Percentiles rank a stretch among this genome's conserved stretches.
These are phyloP conservation scores for Euschistus heros DNA, from an alignment of 1,140 invertebrate species.

Conservation along the genomic window DNA sequence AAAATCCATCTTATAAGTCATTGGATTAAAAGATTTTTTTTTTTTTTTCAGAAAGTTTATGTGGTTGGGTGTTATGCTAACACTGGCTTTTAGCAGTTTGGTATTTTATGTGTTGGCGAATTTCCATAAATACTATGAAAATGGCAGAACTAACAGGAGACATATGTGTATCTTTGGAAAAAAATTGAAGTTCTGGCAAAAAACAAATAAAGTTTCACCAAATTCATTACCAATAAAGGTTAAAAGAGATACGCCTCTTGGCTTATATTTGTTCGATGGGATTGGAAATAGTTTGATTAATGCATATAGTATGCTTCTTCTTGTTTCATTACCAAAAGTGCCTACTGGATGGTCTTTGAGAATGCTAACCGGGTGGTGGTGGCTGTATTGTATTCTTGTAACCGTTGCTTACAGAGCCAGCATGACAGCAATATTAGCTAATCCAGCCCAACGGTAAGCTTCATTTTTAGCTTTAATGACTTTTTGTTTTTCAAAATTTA, in stretches of 20 bases:
- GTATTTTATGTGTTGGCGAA: slow-evolving; percentile 45
- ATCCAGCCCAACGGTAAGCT: slow-evolving; percentile 52
- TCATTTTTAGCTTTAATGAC: neutral
- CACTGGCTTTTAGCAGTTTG: slow-evolving; percentile 44
- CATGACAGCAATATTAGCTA: slow-evolving; percentile 69
- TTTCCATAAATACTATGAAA: slow-evolving; percentile 34
- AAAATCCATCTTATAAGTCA: too few relatives aligned
- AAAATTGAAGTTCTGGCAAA: too few relatives aligned
- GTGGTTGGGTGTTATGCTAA: slow-evolving; percentile 49
- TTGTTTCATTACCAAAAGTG: slow-evolving; percentile 61
- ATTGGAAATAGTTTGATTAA: slow-evolving; percentile 51
- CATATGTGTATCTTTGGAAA: too few relatives aligned
- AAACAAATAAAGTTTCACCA: too few relatives aligned
- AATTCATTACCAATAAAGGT: neutral
- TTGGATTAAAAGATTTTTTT: too few relatives aligned
- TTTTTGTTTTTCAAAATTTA: neutral
- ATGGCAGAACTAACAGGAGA: neutral
- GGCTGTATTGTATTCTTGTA: slow-evolving; percentile 68
- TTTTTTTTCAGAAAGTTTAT: slow-evolving; percentile 42
- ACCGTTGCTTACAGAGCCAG: slow-evolving; percentile 66
- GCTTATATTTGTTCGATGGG: slow-evolving; percentile 55
- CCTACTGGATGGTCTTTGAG: slow-evolving; percentile 64
- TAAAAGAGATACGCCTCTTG: slow-evolving; percentile 28
- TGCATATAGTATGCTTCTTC: slow-evolving; percentile 60
- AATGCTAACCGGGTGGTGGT: slow-evolving; percentile 71